A percentile compares a stretch with the other conserved stretches of the same genome.
phyloP scores from a whole-genome alignment of 64 coral and sea anemone genomes.

The Pachyseris speciosa region DNA sequence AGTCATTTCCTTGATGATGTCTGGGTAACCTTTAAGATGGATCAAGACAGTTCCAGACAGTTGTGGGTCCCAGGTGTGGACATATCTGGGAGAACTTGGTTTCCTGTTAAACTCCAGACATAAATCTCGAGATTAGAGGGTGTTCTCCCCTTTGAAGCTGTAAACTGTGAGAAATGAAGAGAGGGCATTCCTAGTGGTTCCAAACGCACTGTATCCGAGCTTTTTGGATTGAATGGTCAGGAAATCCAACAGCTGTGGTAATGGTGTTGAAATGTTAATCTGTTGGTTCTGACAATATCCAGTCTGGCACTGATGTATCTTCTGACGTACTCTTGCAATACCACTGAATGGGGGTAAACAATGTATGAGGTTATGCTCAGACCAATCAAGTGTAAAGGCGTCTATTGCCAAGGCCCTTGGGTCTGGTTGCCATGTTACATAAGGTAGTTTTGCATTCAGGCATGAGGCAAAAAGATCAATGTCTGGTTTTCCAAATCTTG shows the following conservation, averaged over 20 bases:
- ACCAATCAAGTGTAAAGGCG: slow-evolving; percentile 58
- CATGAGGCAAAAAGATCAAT: slow-evolving; percentile 45
- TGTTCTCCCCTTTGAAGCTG: slow-evolving; percentile 22
- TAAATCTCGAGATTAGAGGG: slow-evolving; percentile 33
- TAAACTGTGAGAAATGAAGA: slow-evolving; percentile 25
- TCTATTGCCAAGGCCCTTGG: slow-evolving; percentile 27
- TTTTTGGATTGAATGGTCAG: slow-evolving; percentile 13
- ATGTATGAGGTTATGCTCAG: slow-evolving; percentile 10
- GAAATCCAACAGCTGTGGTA: slow-evolving; percentile 24
- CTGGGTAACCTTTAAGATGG: slow-evolving; percentile 1
- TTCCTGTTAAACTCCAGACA: slow-evolving; percentile 36
- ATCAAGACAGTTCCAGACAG: not conserved
- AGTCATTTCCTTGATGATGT: not conserved
- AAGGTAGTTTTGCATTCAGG: slow-evolving; percentile 35
- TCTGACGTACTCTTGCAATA: slow-evolving; percentile 49
- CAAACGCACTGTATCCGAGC: slow-evolving; percentile 27
- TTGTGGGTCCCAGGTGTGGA: slow-evolving; percentile 49
- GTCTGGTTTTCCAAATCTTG: not conserved
- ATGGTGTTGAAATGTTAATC: slow-evolving; percentile 18
- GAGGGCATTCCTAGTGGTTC: slow-evolving; percentile 19
- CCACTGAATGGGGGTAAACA: slow-evolving; percentile 27
- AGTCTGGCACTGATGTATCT: not conserved
- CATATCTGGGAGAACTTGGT: slow-evolving; percentile 20
- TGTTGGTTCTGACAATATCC: not conserved
- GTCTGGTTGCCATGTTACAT: slow-evolving; percentile 53